Evolutionary conservation across 2,888 invertebrate genomes (phyloP).

Genomic region (Protodeltote pygarga): DNA sequence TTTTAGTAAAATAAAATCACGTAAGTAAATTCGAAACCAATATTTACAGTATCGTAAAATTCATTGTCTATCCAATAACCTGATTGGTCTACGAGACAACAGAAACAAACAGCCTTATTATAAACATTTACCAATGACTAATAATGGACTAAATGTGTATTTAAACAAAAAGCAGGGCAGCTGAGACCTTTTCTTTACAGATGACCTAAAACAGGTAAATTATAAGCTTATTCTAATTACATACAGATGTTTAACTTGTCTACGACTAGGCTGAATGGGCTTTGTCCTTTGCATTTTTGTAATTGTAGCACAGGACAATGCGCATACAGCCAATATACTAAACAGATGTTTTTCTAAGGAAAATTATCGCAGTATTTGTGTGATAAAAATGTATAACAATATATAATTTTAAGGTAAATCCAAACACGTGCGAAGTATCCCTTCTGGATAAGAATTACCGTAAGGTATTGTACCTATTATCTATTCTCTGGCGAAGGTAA

Average conservation of each 20-base stretch:
- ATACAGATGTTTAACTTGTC: constrained; percentile 27
- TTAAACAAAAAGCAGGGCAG: too few relatives aligned
- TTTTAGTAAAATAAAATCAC: too few relatives aligned
- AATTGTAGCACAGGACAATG: constrained; percentile 14
- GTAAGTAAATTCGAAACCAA: too few relatives aligned
- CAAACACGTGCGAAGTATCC: constrained; percentile 14
- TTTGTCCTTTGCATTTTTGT: constrained; percentile 7
- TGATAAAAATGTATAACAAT: constrained; percentile 4
- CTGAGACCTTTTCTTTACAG: too few relatives aligned
- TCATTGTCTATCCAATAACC: too few relatives aligned
- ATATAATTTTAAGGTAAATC: constrained; percentile 2
- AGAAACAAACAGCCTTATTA: too few relatives aligned
- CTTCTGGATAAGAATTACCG: constrained; percentile 8
- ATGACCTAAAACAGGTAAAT: constrained; percentile 5
- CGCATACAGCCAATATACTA: constrained; percentile 9
- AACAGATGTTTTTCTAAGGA: constrained; percentile 18
- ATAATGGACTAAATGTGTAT: too few relatives aligned
- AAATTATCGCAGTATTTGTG: constrained; percentile 2
- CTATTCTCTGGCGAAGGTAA: too few relatives aligned
- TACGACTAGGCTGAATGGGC: constrained; percentile 1
- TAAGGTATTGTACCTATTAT: too few relatives aligned
- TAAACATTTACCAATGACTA: too few relatives aligned
- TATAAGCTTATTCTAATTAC: constrained; percentile 5
- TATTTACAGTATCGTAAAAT: too few relatives aligned
- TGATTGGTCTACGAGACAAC: too few relatives aligned